Evolutionary conservation across 2,113 vertebrate genomes (phyloP).

Genomic region (Rynchops niger): DNA sequence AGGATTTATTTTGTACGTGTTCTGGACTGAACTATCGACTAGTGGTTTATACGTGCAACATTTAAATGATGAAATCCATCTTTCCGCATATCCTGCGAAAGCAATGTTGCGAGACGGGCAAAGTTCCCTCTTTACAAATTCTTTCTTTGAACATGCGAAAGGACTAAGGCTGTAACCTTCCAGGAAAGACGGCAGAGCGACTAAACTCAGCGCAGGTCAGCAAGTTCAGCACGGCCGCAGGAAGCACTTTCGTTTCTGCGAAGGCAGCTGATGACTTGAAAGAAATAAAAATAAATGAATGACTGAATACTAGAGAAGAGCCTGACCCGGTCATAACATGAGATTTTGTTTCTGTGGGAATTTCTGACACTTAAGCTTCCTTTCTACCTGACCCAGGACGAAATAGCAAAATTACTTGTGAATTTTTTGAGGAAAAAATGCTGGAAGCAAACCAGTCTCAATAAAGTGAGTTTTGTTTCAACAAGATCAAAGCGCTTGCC

Average conservation of each 20-base stretch:
- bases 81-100: background rate
- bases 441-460: background rate
- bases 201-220: background rate
- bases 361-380: conserved; percentile 39
- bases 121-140: background rate
- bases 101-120: accelerated
- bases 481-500: background rate
- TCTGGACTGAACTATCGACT: background rate
- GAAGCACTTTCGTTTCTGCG: background rate
- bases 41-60: background rate
- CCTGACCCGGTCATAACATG: background rate
- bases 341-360: conserved; percentile 35
- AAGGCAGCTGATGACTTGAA: conserved; percentile 34
- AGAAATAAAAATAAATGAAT: conserved; percentile 33
- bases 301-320: background rate
- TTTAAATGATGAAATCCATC: background rate
- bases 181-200: background rate
- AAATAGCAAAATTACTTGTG: background rate
- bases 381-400: background rate
- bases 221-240: background rate
- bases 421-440: background rate
- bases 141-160: background rate
- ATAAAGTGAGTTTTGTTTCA: background rate
- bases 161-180: background rate
- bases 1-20: background rate